Percentiles rank a stretch among this genome's conserved stretches.
These are phyloP conservation scores for Cheilosia grossa DNA, from an alignment of 2,888 invertebrate genomes.

Conservation along the genomic window DNA sequence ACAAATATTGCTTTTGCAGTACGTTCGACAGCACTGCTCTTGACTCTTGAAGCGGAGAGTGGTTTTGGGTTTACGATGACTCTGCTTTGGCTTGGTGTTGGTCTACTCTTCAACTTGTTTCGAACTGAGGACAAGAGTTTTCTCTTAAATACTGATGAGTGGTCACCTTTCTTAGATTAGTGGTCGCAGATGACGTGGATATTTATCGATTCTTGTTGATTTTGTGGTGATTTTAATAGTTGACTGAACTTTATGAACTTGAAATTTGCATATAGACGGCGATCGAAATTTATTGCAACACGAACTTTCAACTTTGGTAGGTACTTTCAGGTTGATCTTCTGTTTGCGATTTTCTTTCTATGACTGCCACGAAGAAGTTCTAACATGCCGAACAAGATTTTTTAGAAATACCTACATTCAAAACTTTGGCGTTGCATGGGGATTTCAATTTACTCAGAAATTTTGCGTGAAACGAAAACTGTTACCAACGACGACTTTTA, in stretches of 20 bases:
- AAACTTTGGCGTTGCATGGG: no score
- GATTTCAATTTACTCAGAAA: no score
- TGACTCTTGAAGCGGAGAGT: neutral
- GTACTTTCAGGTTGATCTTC: neutral
- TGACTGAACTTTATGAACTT: slow-evolving; percentile 32
- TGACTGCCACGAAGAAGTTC: neutral
- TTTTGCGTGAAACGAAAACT: no score
- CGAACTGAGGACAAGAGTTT: neutral
- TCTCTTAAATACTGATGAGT: slow-evolving; percentile 51
- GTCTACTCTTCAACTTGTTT: slow-evolving; percentile 37
- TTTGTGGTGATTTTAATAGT: slow-evolving; percentile 16
- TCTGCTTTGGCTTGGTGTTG: neutral
- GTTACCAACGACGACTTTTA: no score
- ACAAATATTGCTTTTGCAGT: no score
- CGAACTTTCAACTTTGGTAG: neutral
- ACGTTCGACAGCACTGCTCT: no score
- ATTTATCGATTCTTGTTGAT: slow-evolving; percentile 12
- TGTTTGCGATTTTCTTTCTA: neutral
- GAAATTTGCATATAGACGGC: slow-evolving; percentile 36
- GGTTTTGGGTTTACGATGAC: neutral
- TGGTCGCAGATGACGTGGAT: slow-evolving; percentile 26
- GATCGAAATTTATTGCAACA: neutral
- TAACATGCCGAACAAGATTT: no score
- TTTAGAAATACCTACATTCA: no score
- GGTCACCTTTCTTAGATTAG: slow-evolving; percentile 15